These are phyloP conservation scores for Cabera pusaria DNA, from an alignment of 2,888 invertebrate genomes.

Conservation along the genomic window DNA sequence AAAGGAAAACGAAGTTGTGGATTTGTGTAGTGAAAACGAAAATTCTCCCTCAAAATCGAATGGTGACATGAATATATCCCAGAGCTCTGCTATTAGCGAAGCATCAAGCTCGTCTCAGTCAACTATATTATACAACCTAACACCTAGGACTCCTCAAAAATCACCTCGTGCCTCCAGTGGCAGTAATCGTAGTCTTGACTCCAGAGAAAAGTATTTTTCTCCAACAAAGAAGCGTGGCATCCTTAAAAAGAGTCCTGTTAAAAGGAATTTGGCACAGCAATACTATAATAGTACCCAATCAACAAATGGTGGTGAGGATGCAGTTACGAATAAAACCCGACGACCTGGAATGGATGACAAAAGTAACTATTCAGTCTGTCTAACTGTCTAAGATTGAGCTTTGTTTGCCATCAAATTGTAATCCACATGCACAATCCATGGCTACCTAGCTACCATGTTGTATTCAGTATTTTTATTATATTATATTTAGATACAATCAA, in stretches of 20 bases:
- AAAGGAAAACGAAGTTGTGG: constrained; percentile 34
- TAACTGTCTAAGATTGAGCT: no score
- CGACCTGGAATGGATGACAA: constrained; percentile 62
- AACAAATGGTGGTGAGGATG: constrained; percentile 22
- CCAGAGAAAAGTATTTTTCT: constrained; percentile 54
- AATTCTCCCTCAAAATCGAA: constrained; percentile 15
- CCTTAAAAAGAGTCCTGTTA: constrained; percentile 42
- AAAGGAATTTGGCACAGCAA: constrained; percentile 45
- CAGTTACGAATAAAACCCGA: constrained; percentile 35
- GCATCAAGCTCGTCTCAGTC: constrained; percentile 17
- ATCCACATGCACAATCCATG: no score
- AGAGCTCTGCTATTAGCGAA: constrained; percentile 9
- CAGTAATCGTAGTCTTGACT: constrained; percentile 31
- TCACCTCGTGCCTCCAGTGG: constrained; percentile 28
- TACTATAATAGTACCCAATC: constrained; percentile 19
- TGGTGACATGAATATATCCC: constrained; percentile 8
- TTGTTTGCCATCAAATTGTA: no score
- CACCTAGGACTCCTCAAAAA: constrained; percentile 36
- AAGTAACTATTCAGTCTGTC: no score
- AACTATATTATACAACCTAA: constrained; percentile 31
- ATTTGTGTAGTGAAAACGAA: constrained; percentile 55
- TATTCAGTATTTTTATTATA: no score
- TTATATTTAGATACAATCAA: no score
- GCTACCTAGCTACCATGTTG: no score
- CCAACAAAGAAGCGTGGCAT: constrained; percentile 58